Conservation (phyloP, 2,888 invertebrate species). For the Resseliella maxima region DNA sequence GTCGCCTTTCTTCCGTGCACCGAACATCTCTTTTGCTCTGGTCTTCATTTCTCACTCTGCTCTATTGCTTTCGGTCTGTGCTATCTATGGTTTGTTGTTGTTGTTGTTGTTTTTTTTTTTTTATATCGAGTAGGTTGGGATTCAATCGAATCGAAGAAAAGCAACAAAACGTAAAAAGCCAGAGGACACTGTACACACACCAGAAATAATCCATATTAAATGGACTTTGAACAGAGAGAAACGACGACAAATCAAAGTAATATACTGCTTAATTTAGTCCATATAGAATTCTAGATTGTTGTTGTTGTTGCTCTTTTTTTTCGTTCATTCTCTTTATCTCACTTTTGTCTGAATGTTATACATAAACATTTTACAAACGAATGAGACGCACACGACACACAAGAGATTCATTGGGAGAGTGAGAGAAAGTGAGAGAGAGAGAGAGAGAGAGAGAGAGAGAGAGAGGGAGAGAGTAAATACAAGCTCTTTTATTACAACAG, state of each 20-base stretch:
- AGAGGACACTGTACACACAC: neutral
- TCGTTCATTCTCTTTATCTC: neutral
- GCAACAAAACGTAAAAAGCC: neutral
- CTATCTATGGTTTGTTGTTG: too few species aligned
- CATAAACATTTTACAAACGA: neutral
- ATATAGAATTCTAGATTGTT: neutral
- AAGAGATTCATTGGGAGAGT: too few species aligned
- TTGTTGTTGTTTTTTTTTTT: too few species aligned
- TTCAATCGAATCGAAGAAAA: neutral
- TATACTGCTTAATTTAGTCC: neutral
- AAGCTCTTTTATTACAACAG: too few species aligned
- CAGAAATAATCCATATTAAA: conserved; percentile 10
- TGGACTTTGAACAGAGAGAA: neutral
- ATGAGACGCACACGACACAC: neutral
- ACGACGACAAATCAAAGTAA: conserved; percentile 1
- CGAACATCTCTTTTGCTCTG: neutral
- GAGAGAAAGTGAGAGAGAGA: too few species aligned
- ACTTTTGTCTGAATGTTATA: neutral
- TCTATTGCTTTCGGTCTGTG: too few species aligned
- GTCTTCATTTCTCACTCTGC: neutral
- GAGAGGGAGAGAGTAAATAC: too few species aligned
- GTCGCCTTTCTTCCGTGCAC: conserved; percentile 1
- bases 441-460: too few species aligned
- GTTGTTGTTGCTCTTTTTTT: too few species aligned
- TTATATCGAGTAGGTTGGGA: too few species aligned